Evolutionary conservation across 2,888 invertebrate genomes (phyloP).

Genomic region (Litoditis marina): DNA sequence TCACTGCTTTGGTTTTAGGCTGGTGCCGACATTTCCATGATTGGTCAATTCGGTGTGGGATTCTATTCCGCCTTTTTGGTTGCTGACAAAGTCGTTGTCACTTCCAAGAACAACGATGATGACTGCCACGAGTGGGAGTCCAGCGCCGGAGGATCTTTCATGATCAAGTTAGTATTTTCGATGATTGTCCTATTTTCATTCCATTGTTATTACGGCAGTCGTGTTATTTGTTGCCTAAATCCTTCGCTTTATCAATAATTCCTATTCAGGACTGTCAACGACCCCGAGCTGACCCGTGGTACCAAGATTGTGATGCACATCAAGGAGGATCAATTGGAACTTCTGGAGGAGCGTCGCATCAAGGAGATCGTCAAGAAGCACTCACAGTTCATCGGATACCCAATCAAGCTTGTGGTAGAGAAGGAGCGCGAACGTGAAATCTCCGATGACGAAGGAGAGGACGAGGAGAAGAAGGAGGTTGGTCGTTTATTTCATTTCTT

Average conservation of each 20-base stretch:
- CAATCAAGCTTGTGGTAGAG: slow-evolving; percentile 88
- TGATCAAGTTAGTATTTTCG: slow-evolving; percentile 70
- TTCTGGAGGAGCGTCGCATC: slow-evolving; percentile 86
- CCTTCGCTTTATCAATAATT: background rate
- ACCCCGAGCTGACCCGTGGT: slow-evolving; percentile 71
- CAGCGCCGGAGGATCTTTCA: slow-evolving; percentile 95
- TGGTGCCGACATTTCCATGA: slow-evolving; percentile 98
- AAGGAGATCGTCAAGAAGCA: slow-evolving; percentile 98
- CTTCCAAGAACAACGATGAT: slow-evolving; percentile 94
- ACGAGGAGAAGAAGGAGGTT: slow-evolving; percentile 31
- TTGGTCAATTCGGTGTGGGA: slow-evolving; percentile 99
- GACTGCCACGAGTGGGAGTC: slow-evolving; percentile 98
- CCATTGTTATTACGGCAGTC: background rate
- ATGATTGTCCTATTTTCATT: background rate
- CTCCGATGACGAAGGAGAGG: slow-evolving; percentile 47
- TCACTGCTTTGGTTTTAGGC: slow-evolving; percentile 67
- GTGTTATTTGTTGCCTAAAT: too few relatives aligned
- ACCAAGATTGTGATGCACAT: slow-evolving; percentile 89
- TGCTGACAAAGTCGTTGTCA: slow-evolving; percentile 80
- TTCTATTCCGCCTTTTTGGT: slow-evolving; percentile 98
- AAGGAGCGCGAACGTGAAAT: slow-evolving; percentile 92
- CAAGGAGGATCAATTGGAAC: slow-evolving; percentile 90
- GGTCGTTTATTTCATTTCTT: too few relatives aligned
- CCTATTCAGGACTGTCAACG: slow-evolving; percentile 44
- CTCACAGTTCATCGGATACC: slow-evolving; percentile 97